A percentile compares a stretch with the other conserved stretches of the same genome.
Conservation (phyloP, 2,797 vertebrate species). For the Poliocrania exsul region DNA sequence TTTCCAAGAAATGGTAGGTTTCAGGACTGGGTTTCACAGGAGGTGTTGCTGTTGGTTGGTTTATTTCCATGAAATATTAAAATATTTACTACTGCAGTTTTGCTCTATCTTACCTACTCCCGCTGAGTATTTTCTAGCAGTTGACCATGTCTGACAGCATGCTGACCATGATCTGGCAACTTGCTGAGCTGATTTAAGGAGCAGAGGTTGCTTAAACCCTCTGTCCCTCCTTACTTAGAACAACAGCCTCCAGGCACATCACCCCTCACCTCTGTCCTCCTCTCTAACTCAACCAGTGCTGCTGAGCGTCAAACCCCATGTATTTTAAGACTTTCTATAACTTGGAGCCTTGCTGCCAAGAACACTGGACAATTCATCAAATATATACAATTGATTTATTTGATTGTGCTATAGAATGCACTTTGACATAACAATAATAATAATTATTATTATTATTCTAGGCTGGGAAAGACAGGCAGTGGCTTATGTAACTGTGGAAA, state of each 20-base stretch:
- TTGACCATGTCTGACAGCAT: background rate
- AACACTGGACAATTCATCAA: background rate
- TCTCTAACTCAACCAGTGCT: background rate
- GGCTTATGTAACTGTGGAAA: slow-evolving; percentile 41
- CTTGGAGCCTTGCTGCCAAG: background rate
- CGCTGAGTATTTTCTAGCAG: background rate
- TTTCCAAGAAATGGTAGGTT: background rate
- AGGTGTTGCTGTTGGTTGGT: background rate
- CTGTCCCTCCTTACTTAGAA: background rate
- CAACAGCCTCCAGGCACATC: background rate
- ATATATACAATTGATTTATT: slow-evolving; percentile 23
- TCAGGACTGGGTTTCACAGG: background rate
- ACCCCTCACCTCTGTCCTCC: background rate
- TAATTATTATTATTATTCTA: slow-evolving; percentile 26
- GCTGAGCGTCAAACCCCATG: background rate
- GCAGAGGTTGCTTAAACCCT: background rate
- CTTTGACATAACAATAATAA: slow-evolving; percentile 13
- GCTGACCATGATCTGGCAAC: background rate
- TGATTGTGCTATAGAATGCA: slow-evolving; percentile 7
- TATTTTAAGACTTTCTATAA: background rate
- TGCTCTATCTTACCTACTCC: background rate
- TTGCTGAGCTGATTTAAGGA: slow-evolving; percentile 31
- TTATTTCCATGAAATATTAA: background rate
- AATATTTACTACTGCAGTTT: background rate
- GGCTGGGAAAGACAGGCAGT: background rate